Conservation (phyloP, 2,888 invertebrate species). For the Hypomecis atomaria region DNA sequence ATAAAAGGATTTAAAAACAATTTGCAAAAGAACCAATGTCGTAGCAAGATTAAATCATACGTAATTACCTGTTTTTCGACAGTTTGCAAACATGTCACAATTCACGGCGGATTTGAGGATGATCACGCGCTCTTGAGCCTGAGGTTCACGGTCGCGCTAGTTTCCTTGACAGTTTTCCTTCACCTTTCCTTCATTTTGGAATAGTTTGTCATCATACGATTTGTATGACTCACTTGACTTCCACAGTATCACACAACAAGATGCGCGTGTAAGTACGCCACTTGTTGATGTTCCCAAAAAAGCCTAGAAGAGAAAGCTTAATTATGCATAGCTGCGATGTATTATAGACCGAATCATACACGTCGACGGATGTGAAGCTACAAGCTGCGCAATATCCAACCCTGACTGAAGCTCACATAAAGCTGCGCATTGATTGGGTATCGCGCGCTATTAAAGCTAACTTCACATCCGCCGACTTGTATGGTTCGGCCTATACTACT, state of each 20-base stretch:
- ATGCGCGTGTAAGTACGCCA: slow-evolving; percentile 11
- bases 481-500: too few relatives aligned
- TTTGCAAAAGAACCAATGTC: not conserved
- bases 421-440: too few relatives aligned
- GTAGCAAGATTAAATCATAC: not conserved
- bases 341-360: too few relatives aligned
- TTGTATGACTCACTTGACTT: not conserved
- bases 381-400: too few relatives aligned
- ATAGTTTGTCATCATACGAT: not conserved
- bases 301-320: too few relatives aligned
- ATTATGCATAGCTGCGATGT: too few relatives aligned
- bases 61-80: not conserved
- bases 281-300: too few relatives aligned
- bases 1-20: too few relatives aligned
- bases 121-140: not conserved
- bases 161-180: not conserved
- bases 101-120: not conserved
- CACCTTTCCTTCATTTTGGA: not conserved
- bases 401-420: too few relatives aligned
- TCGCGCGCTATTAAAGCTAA: too few relatives aligned
- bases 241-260: not conserved
- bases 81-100: not conserved
- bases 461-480: too few relatives aligned
- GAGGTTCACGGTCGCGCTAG: not conserved
- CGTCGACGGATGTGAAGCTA: too few relatives aligned